Base-by-base conservation (phyloP, 1,140 invertebrate species). In the Neelides sp. region DNA sequence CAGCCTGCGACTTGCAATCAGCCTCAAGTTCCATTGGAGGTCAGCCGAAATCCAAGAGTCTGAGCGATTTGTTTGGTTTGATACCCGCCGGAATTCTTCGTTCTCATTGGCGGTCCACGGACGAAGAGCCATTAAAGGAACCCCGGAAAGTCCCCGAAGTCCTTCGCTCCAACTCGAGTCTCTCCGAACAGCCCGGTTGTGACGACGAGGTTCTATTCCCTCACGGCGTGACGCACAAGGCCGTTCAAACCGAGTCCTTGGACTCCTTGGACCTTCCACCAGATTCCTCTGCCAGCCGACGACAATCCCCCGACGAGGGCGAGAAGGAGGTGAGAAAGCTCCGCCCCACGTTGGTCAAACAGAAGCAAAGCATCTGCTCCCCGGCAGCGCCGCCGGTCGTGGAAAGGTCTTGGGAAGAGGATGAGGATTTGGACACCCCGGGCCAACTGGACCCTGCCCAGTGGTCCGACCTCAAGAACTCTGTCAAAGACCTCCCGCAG, bases 291-390 rank as follows among this genome's bases (percentile, higher is more conserved):
- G n/a, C n/a, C n/a, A n/a, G n/a, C n/a, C n/a, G n/a, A n/a, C n/a
- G n/a, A n/a, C n/a, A n/a, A n/a, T n/a, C n/a, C n/a, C n/a, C n/a
- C n/a, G n/a, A n/a, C n/a, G n/a, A n/a, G n/a, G 46, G 46, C 4
- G 34, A 15, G 19, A 20, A 20, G 5, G 46, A 48, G 8, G 10
- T 40, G 35, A 27, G 35, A 46, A 44, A 48, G 17, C 20, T 41
- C 15, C 22, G 62, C 17, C 81, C 80, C 1, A 75, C 75, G 62
- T 66, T 83, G 15, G 80, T 83, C n/a, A 83, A 83, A 68, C 82
- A 85, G 64, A 84, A 84, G 65, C 78, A 82, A 66, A 82, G 80
- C 1, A 72, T 83, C 7, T 80, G 78, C 61, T 78, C 80, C 58
- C 78, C 80, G 15, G 17, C 45, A n/a, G 4, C 44, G 75, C 78